Base-by-base conservation (phyloP, 2,888 invertebrate species). In the Crematogaster levior region DNA sequence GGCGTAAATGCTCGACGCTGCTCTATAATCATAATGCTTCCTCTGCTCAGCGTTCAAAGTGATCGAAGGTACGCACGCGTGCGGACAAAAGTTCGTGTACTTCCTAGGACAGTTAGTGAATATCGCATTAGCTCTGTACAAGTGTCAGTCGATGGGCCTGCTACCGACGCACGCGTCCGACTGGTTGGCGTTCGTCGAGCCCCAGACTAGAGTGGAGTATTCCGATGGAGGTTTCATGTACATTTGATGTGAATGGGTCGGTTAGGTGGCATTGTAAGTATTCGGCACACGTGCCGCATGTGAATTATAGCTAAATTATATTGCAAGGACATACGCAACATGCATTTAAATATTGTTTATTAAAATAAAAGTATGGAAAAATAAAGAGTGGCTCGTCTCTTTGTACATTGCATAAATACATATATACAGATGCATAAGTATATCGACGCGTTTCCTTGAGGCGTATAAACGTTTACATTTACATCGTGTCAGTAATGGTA, bases 61-160 rank as follows among this genome's bases (percentile, higher is more conserved):
- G 96, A 98, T 99, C 77, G 99, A 99, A 95, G 98, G 98, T 37
- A 97, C 97, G 56, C 98, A 98, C 94, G 98, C 98, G 0, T 96
- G 96, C 56, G 97, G 98, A 1, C 99, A 99, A 95, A 99, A 99
- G 93, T 96, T 99, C 90, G 98, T 99, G 1, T 99, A 98, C 94
- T 96, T 99, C 88, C 95, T 99, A 90, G 99, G 99, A 9, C 99
- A 99, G 94, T 95, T 99, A 88, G 97, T 98, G 0, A 98, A 99
- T 94, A 97, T 99, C 85, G 97, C 97, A 0, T 95, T 99, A 88
- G 99, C 99, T 34, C 95, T 99, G 56, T 99, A 99, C 94, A 99
- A 99, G 95, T 99, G 99, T 94, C 99, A 99, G 92, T 98, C 98
- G 85, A 99, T 99, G 99, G 99, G 99, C 1, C 95, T 99, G 37